phyloP scores from a whole-genome alignment of 2,888 invertebrate genomes.

The Lasioglossum morio region DNA sequence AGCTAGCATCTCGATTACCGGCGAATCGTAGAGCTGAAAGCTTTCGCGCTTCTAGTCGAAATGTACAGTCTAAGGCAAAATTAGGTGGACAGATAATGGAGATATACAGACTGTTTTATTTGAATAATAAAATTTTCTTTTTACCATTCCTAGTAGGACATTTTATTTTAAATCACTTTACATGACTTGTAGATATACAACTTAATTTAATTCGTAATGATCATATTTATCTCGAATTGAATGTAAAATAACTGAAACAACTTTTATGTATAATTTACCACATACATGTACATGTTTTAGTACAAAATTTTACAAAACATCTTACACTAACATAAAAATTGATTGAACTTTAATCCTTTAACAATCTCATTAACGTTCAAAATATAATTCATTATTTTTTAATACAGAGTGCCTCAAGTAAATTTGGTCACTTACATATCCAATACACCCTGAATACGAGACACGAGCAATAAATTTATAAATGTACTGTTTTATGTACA shows the following conservation, averaged over 20 bases:
- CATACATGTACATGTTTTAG: background rate
- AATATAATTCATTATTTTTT: background rate
- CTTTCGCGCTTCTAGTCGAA: slow-evolving; percentile 26
- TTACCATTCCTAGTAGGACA: background rate
- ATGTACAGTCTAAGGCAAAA: background rate
- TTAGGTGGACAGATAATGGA: background rate
- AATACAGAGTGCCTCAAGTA: background rate
- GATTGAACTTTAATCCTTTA: background rate
- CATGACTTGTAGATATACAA: background rate
- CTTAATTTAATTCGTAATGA: background rate
- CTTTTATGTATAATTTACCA: background rate
- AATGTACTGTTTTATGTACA: background rate
- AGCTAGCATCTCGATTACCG: background rate
- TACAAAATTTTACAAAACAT: background rate
- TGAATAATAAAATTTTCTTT: background rate
- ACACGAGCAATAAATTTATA: background rate
- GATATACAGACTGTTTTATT: background rate
- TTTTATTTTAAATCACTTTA: slow-evolving; percentile 8
- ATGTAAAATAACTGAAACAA: background rate
- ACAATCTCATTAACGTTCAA: background rate
- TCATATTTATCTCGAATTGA: background rate
- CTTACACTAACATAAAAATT: background rate
- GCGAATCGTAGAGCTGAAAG: slow-evolving; percentile 6
- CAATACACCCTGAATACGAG: background rate
- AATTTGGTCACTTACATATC: background rate